Conservation (phyloP, 2,888 invertebrate species). For the Synergus japonicus region DNA sequence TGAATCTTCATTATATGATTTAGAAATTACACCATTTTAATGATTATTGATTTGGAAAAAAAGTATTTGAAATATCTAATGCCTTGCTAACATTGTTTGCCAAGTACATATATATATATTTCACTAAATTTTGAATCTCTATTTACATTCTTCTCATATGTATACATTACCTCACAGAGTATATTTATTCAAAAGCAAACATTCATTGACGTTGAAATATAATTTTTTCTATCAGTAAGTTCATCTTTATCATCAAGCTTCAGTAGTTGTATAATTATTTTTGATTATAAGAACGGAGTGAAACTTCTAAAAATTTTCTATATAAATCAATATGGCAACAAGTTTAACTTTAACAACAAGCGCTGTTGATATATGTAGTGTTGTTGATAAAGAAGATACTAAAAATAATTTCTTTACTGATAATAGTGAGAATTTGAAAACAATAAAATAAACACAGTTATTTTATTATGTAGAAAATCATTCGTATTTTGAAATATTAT, state of each 20-base stretch:
- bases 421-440: neutral
- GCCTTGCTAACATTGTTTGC: neutral
- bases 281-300: neutral
- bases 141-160: neutral
- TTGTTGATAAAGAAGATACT: neutral
- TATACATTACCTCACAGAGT: slow-evolving; percentile 12
- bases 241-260: slow-evolving; percentile 15
- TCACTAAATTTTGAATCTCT: neutral
- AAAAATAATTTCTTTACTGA: neutral
- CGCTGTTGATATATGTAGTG: neutral
- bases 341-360: neutral
- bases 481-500: neutral
- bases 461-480: neutral
- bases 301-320: neutral
- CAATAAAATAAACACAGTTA: neutral
- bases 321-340: neutral
- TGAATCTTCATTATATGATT: neutral
- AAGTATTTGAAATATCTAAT: neutral
- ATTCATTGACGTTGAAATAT: slow-evolving; percentile 33
- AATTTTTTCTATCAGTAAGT: slow-evolving; percentile 34
- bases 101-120: neutral
- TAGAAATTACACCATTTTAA: neutral
- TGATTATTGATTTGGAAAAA: neutral
- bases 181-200: neutral
- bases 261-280: slow-evolving; percentile 18